Evolutionary conservation across 2,888 invertebrate genomes (phyloP).

Genomic region (Chrysolina oricalcia): DNA sequence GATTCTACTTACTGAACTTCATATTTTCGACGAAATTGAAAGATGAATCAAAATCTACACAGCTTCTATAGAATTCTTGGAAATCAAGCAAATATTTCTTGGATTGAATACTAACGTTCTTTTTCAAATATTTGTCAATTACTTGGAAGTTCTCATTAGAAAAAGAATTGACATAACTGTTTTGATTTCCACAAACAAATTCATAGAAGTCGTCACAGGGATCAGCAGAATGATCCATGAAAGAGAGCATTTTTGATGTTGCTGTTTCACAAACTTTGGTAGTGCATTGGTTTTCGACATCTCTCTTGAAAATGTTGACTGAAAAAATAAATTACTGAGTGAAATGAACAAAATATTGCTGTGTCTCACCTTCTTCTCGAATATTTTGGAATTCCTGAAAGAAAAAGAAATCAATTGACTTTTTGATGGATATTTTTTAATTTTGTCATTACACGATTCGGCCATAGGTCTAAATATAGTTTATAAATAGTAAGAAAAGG

Average conservation of each 20-base stretch:
- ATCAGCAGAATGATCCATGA: slow-evolving; percentile 14
- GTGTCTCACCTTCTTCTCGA: too few species aligned
- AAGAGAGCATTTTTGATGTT: slow-evolving; percentile 1
- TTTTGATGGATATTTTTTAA: too few species aligned
- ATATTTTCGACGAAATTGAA: slow-evolving; percentile 7
- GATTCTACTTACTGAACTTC: slow-evolving; percentile 26
- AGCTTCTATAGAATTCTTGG: slow-evolving; percentile 10
- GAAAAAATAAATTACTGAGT: too few species aligned
- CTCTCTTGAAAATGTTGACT: background rate
- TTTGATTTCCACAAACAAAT: slow-evolving; percentile 24
- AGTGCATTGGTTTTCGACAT: background rate
- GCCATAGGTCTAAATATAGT: too few species aligned
- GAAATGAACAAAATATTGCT: too few species aligned
- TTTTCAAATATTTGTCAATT: background rate
- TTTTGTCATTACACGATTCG: too few species aligned
- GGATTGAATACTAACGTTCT: background rate
- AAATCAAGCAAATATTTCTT: slow-evolving; percentile 6
- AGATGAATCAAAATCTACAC: background rate
- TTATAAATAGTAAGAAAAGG: too few species aligned
- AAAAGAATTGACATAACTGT: background rate
- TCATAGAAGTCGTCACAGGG: slow-evolving; percentile 26
- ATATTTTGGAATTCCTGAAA: too few species aligned
- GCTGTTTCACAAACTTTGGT: slow-evolving; percentile 3
- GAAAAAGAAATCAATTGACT: too few species aligned
- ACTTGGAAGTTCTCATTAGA: background rate